phyloP scores from a whole-genome alignment of 2,888 invertebrate species.

The Drosophila ezoana region DNA sequence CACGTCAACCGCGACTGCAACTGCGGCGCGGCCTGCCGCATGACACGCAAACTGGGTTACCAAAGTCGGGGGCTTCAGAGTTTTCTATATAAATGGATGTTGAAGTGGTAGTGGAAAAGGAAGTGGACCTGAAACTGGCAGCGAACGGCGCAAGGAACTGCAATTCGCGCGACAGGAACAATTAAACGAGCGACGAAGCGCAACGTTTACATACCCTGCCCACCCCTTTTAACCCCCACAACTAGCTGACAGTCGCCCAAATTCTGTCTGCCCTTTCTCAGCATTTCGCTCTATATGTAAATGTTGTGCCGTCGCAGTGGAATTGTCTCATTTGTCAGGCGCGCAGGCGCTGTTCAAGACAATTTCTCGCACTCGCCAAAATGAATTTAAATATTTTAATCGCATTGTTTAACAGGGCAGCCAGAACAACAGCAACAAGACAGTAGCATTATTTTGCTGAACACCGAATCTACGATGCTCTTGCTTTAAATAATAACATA shows the following conservation, averaged over 20 bases:
- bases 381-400: conserved; percentile 78
- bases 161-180: conserved; percentile 75
- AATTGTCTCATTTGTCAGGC: conserved; percentile 76
- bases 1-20: conserved; percentile 13
- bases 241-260: neutral
- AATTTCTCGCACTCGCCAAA: conserved; percentile 61
- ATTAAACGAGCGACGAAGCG: conserved; percentile 72
- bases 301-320: conserved; percentile 48
- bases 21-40: conserved; percentile 22
- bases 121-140: conserved; percentile 20
- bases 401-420: conserved; percentile 60
- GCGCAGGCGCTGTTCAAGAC: conserved; percentile 66
- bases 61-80: neutral
- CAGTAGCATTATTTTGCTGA: neutral
- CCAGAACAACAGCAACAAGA: conserved; percentile 25
- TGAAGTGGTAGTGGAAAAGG: conserved; percentile 7
- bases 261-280: conserved; percentile 6
- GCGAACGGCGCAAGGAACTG: conserved; percentile 48
- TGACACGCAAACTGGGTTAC: conserved; percentile 40
- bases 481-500: neutral
- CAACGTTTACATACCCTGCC: conserved; percentile 50
- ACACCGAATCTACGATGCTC: conserved; percentile 33
- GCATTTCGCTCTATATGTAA: conserved; percentile 64
- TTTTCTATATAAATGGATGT: neutral
- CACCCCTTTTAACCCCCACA: neutral